Base-by-base conservation (phyloP, 1,140 invertebrate species). In the Plectrocnemia conspersa region DNA sequence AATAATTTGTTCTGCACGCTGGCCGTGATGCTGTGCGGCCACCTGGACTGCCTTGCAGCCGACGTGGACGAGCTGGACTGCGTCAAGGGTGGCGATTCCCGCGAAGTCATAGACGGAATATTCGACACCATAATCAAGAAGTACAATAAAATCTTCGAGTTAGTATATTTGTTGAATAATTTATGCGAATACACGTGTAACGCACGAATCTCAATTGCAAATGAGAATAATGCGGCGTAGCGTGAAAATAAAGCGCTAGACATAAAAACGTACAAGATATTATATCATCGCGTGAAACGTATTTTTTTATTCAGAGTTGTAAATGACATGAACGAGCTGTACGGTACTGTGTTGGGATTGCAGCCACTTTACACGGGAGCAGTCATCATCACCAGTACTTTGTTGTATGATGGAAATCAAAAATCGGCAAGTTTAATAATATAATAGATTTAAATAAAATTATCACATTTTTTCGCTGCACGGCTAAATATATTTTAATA, bases 341-440 rank as follows among this genome's bases (percentile, higher is more conserved):
- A 56, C 15, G 54, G 54, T 1, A 40, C 45, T 6, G 21, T 54
- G 7, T 32, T 57, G 21, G 59, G 49, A 13, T 25, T 61, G 15
- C 59, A 61, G 18, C 59, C 59, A 5, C 38, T 61, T 9, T 61
- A 61, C 24, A 61, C 59, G 10, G 50, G 54, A 5, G 16, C 54
- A 1, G 45, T 61, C 18, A 57, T 61, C 15, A 56, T 57, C n/a
- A 52, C 59, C 13, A 54, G 49, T 40, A 54, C 50, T 16, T 45
- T 56, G 25, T 38, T 61, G 10, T 56, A 56, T 44, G 59, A 61
- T 32, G 59, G 54, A 44, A 61, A 50, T 24, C 54, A 53, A 35
- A 44, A 60, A 52, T 59, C 58, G 22, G 58, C 55, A 47, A 54
- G 25, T 32, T 10, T 49, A 48, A 29, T 13, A 3, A n/a, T 29